A percentile compares a stretch with the other conserved stretches of the same genome.
These are phyloP conservation scores for Phaonia tiefii DNA, from an alignment of 2,888 invertebrate genomes.

Conservation along the genomic window DNA sequence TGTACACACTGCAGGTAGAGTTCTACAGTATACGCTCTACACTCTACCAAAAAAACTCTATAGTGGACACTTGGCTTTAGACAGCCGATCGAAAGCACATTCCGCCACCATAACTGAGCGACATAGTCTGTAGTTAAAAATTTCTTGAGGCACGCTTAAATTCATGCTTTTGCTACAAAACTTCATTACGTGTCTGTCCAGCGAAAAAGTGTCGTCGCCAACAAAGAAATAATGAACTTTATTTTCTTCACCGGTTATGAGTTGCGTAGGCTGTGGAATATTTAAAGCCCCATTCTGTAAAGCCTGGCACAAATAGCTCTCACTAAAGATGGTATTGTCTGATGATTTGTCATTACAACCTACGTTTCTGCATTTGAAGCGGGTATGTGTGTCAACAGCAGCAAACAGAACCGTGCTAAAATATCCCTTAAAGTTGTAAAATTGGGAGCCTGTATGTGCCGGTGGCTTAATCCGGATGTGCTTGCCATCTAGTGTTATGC, in stretches of 20 bases:
- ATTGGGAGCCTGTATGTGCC: constrained; percentile 33
- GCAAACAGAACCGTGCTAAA: constrained; percentile 44
- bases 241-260: constrained; percentile 12
- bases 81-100: constrained; percentile 3
- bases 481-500: constrained; percentile 49
- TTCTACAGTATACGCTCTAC: too few relatives aligned
- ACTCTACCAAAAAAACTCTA: too few relatives aligned
- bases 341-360: constrained; percentile 33
- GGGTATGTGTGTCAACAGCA: constrained; percentile 37
- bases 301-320: too few relatives aligned
- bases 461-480: constrained; percentile 48
- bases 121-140: constrained; percentile 37
- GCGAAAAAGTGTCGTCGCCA: constrained; percentile 42
- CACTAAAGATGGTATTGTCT: too few relatives aligned
- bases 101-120: neutral
- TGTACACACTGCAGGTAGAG: too few relatives aligned
- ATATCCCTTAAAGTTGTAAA: too few relatives aligned
- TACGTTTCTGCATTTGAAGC: constrained; percentile 25
- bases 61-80: too few relatives aligned
- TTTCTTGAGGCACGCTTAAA: too few relatives aligned
- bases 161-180: constrained; percentile 20
- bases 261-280: neutral
- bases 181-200: constrained; percentile 39
- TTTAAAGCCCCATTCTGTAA: too few relatives aligned
- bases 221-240: constrained; percentile 38